These are phyloP conservation scores for Halictus quadricinctus DNA, from an alignment of 2,888 invertebrate genomes.

Conservation along the genomic window DNA sequence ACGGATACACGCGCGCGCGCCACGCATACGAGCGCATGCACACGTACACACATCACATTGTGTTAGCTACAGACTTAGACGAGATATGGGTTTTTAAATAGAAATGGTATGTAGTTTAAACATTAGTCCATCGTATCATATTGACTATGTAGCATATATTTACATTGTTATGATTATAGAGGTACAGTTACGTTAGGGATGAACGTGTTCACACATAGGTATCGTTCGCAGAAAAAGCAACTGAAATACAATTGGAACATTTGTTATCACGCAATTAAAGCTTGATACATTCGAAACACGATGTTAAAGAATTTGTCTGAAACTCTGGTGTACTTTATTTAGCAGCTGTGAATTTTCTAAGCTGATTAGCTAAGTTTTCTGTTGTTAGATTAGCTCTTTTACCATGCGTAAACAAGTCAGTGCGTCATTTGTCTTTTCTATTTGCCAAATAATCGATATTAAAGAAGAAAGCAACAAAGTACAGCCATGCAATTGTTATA, in stretches of 20 bases:
- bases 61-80: not conserved
- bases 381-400: slow-evolving; percentile 28
- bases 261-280: not conserved
- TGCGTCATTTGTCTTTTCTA: slow-evolving; percentile 32
- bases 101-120: not conserved
- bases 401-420: slow-evolving; percentile 8
- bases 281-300: not conserved
- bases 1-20: not conserved
- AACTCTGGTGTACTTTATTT: not conserved
- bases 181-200: not conserved
- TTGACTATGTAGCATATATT: not conserved
- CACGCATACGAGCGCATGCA: not conserved
- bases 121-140: not conserved
- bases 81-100: slow-evolving; percentile 1
- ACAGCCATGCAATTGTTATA: too few species aligned
- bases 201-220: not conserved
- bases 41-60: not conserved
- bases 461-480: slow-evolving; percentile 44
- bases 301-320: not conserved
- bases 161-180: not conserved
- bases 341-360: too few species aligned
- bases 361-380: not conserved
- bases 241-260: not conserved
- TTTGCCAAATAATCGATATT: slow-evolving; percentile 50
- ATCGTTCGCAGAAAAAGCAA: not conserved